Conservation (phyloP, 2,797 vertebrate species). For the Microctenopoma stevenorrisi region DNA sequence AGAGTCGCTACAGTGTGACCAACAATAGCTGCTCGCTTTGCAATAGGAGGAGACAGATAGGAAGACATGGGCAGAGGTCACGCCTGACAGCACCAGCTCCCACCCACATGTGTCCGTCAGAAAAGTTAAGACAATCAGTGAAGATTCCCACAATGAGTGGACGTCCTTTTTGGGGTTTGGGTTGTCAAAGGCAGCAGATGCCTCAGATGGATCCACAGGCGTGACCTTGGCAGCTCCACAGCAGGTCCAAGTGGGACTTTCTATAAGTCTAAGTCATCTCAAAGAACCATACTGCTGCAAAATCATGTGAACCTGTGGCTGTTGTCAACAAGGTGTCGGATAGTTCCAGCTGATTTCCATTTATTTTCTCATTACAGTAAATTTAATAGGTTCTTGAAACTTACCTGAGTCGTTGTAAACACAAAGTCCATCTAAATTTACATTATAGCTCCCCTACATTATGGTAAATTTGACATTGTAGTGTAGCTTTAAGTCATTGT, state of each 20-base stretch:
- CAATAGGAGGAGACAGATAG: constrained; percentile 38
- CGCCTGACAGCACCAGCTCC: background rate
- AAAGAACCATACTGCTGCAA: background rate
- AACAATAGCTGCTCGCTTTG: constrained; percentile 49
- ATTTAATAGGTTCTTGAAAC: too few relatives aligned
- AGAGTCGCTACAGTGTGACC: constrained; percentile 57
- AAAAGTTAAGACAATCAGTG: constrained; percentile 30
- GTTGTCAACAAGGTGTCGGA: background rate
- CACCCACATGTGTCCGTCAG: constrained; percentile 14
- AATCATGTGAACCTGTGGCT: background rate
- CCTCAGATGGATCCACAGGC: constrained; percentile 27
- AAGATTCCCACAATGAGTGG: constrained; percentile 12
- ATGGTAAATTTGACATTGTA: too few relatives aligned
- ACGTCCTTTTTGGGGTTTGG: constrained; percentile 21
- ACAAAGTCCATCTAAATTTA: too few relatives aligned
- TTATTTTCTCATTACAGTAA: too few relatives aligned
- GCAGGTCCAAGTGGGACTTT: constrained; percentile 11
- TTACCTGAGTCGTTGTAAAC: too few relatives aligned
- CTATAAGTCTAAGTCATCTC: background rate
- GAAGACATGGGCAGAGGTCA: background rate
- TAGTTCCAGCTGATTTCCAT: background rate
- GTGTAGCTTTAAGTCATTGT: too few relatives aligned
- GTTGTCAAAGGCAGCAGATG: constrained; percentile 42
- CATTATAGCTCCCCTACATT: too few relatives aligned
- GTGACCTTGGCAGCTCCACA: constrained; percentile 23